These are phyloP conservation scores for Ctena decussata DNA, from an alignment of 2,888 invertebrate species.

Conservation along the genomic window DNA sequence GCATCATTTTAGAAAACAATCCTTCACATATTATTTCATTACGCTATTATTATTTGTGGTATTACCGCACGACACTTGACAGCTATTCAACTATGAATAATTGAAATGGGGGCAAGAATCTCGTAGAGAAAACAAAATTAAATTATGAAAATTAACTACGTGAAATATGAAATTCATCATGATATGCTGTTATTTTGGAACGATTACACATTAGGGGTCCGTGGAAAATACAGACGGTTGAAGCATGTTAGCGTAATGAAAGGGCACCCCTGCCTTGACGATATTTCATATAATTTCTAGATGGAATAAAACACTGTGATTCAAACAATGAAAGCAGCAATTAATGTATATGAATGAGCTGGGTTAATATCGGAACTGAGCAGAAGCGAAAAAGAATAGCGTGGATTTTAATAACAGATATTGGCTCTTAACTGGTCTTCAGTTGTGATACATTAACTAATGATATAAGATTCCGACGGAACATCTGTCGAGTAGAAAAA, in stretches of 20 bases:
- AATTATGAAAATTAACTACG: conserved; percentile 1
- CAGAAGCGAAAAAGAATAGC: neutral
- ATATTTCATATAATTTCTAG: neutral
- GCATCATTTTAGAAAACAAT: neutral
- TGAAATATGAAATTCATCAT: neutral
- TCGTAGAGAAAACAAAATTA: neutral
- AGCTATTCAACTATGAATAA: neutral
- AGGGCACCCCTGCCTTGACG: neutral
- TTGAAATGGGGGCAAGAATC: neutral
- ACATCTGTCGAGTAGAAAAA: neutral
- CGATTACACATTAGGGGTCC: conserved; percentile 5
- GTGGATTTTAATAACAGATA: neutral
- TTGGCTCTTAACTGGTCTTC: neutral
- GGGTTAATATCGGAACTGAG: neutral
- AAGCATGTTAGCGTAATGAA: conserved; percentile 2
- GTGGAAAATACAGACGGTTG: neutral
- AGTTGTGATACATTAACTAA: neutral
- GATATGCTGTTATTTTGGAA: neutral
- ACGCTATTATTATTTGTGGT: neutral
- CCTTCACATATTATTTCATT: neutral
- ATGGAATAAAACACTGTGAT: neutral
- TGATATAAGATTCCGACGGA: neutral
- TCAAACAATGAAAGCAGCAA: neutral
- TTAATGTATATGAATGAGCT: conserved; percentile 5
- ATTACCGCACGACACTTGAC: neutral